A percentile compares a stretch with the other conserved stretches of the same genome.
Conservation (phyloP, 2,888 invertebrate species). For the Elysia crispata region DNA sequence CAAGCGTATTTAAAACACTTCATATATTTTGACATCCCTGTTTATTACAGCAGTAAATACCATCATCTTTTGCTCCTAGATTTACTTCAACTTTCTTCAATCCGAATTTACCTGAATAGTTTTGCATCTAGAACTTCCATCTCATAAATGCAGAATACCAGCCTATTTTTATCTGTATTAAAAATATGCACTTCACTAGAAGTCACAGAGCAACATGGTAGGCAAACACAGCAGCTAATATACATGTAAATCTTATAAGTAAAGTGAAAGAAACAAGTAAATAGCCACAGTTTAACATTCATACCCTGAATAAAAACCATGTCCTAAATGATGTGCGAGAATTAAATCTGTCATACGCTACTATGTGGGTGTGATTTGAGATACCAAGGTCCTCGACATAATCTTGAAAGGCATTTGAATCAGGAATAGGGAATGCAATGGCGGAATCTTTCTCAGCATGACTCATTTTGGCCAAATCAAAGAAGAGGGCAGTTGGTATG, state of each 20-base stretch:
- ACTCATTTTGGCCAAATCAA: constrained; percentile 57
- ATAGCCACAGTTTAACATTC: background rate
- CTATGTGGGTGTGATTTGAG: constrained; percentile 60
- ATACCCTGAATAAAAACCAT: constrained; percentile 69
- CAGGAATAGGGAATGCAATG: constrained; percentile 53
- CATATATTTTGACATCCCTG: too few species aligned
- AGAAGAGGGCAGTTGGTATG: constrained; percentile 62
- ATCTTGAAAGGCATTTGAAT: constrained; percentile 61
- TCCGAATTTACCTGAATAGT: too few species aligned
- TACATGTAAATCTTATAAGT: background rate
- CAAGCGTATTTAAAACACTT: too few species aligned
- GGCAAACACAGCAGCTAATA: background rate
- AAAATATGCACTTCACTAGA: too few species aligned
- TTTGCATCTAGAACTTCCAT: too few species aligned
- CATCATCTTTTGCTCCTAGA: too few species aligned
- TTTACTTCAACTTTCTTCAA: too few species aligned
- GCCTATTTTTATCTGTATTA: too few species aligned
- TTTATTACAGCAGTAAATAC: too few species aligned
- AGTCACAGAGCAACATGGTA: background rate
- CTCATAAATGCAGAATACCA: too few species aligned
- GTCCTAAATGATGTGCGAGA: constrained; percentile 59
- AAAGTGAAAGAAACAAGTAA: background rate
- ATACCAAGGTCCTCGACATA: constrained; percentile 62
- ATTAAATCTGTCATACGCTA: constrained; percentile 64
- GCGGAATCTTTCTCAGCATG: constrained; percentile 28